phyloP scores from a whole-genome alignment of 2,888 invertebrate genomes.

The Vesta saturnalis region DNA sequence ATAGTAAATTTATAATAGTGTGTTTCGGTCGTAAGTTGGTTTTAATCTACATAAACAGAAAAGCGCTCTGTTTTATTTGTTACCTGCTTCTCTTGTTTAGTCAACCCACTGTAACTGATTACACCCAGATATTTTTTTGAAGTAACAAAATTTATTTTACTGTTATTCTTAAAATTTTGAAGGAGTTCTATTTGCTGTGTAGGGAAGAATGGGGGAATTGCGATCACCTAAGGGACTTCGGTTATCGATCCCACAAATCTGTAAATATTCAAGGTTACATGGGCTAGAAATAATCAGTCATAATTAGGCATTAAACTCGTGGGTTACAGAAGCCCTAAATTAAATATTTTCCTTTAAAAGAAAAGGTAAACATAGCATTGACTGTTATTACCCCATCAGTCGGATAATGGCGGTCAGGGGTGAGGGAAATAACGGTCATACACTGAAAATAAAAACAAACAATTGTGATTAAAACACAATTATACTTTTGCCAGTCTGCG shows the following conservation, averaged over 20 bases:
- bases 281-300: neutral
- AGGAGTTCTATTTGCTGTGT: too few relatives aligned
- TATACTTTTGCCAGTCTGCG: neutral
- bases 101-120: too few relatives aligned
- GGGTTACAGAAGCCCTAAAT: neutral
- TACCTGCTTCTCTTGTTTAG: too few relatives aligned
- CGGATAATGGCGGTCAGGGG: neutral
- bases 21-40: too few relatives aligned
- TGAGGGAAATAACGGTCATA: neutral
- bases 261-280: neutral
- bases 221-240: neutral
- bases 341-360: neutral
- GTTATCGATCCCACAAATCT: too few relatives aligned
- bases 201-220: neutral
- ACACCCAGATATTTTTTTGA: too few relatives aligned
- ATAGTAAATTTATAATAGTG: too few relatives aligned
- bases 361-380: neutral
- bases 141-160: too few relatives aligned
- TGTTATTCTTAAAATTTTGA: too few relatives aligned
- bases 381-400: neutral
- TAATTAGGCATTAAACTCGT: neutral
- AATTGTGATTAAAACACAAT: neutral
- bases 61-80: too few relatives aligned
- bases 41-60: too few relatives aligned
- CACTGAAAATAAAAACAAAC: neutral